A percentile compares a stretch with the other conserved stretches of the same genome.
phyloP scores from a whole-genome alignment of 2,888 invertebrate genomes.

The Trissolcus brochymenae region DNA sequence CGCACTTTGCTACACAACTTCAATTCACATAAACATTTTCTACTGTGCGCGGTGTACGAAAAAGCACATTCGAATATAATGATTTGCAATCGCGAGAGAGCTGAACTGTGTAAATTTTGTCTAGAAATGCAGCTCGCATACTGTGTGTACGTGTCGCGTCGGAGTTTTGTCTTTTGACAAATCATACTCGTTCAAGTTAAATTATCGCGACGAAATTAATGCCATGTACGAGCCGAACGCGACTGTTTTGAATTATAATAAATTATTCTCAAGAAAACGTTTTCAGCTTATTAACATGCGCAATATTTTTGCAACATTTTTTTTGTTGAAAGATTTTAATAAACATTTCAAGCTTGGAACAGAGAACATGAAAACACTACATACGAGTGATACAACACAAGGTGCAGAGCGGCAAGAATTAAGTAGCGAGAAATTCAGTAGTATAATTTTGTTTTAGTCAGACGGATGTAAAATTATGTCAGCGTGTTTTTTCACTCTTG shows the following conservation, averaged over 20 bases:
- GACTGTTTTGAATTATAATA: constrained; percentile 21
- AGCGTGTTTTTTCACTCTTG: neutral
- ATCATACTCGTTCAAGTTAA: constrained; percentile 27
- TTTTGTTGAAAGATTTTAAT: neutral
- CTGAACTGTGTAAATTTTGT: constrained; percentile 29
- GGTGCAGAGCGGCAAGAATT: neutral
- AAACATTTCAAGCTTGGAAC: neutral
- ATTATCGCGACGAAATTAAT: constrained; percentile 20
- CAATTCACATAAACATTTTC: no score
- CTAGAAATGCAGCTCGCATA: constrained; percentile 23
- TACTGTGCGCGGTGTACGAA: neutral
- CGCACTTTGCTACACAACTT: no score
- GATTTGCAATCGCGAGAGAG: constrained; percentile 28
- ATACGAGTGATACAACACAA: neutral
- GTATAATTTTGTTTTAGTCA: constrained; percentile 7
- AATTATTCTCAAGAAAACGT: constrained; percentile 16
- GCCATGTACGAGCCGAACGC: constrained; percentile 5
- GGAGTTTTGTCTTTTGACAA: constrained; percentile 32
- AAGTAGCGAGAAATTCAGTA: neutral
- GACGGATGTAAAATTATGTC: neutral
- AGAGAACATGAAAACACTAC: neutral
- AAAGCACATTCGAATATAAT: neutral
- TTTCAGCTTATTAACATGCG: neutral
- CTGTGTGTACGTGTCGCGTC: constrained; percentile 8
- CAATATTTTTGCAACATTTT: constrained; percentile 3